Conservation (phyloP, 53 echinoderm and acorn worm species). For the Luidia sarsii region DNA sequence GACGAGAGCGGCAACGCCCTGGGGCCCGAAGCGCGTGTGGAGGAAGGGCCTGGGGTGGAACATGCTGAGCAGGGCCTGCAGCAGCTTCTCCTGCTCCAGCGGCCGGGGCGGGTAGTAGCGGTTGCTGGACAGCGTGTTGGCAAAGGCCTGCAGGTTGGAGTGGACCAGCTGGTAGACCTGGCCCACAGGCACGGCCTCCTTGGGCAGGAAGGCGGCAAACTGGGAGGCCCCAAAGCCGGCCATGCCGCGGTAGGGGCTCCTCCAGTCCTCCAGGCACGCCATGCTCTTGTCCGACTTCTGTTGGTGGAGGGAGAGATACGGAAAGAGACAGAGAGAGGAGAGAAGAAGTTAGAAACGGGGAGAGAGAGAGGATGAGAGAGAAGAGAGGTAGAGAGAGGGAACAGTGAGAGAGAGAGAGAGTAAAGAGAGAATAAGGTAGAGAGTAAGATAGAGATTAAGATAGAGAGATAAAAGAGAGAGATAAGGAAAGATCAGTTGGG, state of each 20-base stretch:
- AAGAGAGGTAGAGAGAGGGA: too few relatives aligned
- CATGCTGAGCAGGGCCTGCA: conserved; percentile 78
- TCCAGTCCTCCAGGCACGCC: conserved; percentile 67
- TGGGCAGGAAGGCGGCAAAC: conserved; percentile 81
- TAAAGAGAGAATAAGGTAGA: too few relatives aligned
- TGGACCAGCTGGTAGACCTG: conserved; percentile 74
- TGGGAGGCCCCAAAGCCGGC: conserved; percentile 69
- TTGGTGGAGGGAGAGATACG: too few relatives aligned
- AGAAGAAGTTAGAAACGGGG: too few relatives aligned
- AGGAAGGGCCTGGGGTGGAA: conserved; percentile 86
- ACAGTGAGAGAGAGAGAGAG: too few relatives aligned
- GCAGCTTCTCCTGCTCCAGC: conserved; percentile 61
- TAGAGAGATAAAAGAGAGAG: too few relatives aligned
- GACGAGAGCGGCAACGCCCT: conserved; percentile 77
- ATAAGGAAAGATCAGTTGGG: too few relatives aligned
- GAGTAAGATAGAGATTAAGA: too few relatives aligned
- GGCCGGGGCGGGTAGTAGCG: conserved; percentile 85
- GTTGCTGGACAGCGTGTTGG: conserved; percentile 90
- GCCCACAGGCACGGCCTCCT: conserved; percentile 63
- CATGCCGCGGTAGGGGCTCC: conserved; percentile 18
- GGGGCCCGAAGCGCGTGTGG: conserved; percentile 86
- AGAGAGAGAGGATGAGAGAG: too few relatives aligned
- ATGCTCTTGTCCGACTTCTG: conserved; percentile 33
- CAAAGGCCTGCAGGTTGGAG: conserved; percentile 75
- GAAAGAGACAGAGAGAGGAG: too few relatives aligned